phyloP scores from a whole-genome alignment of 2,888 invertebrate genomes.

The Cephus sareptanus region DNA sequence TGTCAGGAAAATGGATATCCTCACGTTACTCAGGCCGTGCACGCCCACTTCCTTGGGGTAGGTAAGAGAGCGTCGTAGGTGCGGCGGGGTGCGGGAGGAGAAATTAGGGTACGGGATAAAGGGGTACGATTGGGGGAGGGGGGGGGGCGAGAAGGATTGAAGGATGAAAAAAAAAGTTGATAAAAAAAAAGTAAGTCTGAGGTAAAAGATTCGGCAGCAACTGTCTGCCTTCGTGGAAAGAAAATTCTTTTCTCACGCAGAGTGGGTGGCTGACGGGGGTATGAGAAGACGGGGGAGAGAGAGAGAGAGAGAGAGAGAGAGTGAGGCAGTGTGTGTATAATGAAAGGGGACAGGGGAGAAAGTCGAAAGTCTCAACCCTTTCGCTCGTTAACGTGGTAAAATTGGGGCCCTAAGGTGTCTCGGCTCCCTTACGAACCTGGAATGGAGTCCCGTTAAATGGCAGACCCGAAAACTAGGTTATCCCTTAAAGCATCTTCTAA shows the following conservation, averaged over 20 bases:
- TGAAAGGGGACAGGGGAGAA: constrained; percentile 16
- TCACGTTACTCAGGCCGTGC: too few species aligned
- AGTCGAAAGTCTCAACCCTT: constrained; percentile 26
- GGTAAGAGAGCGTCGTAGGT: too few species aligned
- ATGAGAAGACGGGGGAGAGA: neutral
- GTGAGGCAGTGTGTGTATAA: constrained; percentile 3
- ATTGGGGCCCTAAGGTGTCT: constrained; percentile 21
- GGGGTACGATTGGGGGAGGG: too few species aligned
- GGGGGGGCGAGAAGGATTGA: neutral
- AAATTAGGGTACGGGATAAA: too few species aligned
- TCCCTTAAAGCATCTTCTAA: constrained; percentile 27
- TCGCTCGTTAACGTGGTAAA: constrained; percentile 35
- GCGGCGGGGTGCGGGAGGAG: too few species aligned
- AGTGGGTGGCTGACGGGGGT: neutral
- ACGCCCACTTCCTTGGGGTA: too few species aligned
- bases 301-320: neutral
- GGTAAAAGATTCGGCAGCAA: constrained; percentile 20
- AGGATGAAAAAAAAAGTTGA: neutral
- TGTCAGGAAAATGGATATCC: constrained; percentile 16
- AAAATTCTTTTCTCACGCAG: constrained; percentile 15
- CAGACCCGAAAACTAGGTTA: constrained; percentile 44
- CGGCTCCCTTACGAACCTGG: constrained; percentile 14
- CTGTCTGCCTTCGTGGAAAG: constrained; percentile 8
- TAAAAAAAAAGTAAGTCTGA: neutral
- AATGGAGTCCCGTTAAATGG: constrained; percentile 12